Evolutionary conservation across 2,888 invertebrate genomes (phyloP).

Genomic region (Phania funesta): DNA sequence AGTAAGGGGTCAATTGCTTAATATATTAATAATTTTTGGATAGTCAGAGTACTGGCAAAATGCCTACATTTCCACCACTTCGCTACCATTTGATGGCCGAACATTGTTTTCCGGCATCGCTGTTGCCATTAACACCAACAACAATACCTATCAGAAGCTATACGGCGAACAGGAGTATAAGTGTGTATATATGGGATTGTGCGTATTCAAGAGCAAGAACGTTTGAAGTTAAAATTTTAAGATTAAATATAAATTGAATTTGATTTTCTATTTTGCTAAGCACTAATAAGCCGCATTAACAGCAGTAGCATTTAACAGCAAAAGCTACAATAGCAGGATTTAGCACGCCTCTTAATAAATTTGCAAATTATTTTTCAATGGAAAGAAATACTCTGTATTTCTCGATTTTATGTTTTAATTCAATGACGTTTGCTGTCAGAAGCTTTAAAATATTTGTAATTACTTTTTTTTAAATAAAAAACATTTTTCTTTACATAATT

Average conservation of each 20-base stretch:
- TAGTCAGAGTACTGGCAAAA: too few species aligned
- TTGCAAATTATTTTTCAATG: constrained; percentile 43
- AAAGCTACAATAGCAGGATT: constrained; percentile 60
- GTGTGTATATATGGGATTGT: not conserved
- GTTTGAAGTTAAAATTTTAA: constrained; percentile 71
- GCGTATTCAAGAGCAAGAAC: not conserved
- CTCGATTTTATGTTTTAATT: not conserved
- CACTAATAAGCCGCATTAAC: constrained; percentile 71
- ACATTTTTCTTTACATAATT: constrained; percentile 44
- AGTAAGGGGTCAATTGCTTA: too few species aligned
- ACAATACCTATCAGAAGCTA: too few species aligned
- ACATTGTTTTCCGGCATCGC: too few species aligned
- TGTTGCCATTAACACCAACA: too few species aligned
- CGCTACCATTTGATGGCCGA: too few species aligned
- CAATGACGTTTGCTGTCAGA: constrained; percentile 10
- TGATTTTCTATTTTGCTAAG: constrained; percentile 74
- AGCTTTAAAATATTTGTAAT: constrained; percentile 4
- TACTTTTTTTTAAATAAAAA: constrained; percentile 62
- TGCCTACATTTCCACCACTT: too few species aligned
- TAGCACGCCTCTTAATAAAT: constrained; percentile 36
- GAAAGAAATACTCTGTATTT: not conserved
- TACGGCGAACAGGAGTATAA: too few species aligned
- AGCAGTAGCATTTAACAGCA: not conserved
- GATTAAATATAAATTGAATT: constrained; percentile 76
- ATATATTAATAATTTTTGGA: too few species aligned